Evolutionary conservation across 2,113 vertebrate species (phyloP).

Genomic region (Crotophaga sulcirostris): DNA sequence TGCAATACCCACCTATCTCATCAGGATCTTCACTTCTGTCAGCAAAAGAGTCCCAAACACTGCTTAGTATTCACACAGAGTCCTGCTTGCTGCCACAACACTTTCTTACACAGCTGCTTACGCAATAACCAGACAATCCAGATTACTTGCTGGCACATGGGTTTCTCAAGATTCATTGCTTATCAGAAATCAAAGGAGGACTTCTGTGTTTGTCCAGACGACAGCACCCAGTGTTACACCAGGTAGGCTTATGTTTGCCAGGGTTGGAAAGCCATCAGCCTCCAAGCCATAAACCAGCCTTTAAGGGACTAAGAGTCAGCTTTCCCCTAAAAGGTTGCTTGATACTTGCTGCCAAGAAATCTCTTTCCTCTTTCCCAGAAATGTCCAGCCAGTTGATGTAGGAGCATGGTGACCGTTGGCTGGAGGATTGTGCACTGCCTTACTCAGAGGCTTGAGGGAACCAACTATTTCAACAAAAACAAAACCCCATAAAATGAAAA

Average conservation of each 20-base stretch:
- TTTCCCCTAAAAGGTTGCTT: background rate
- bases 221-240: background rate
- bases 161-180: background rate
- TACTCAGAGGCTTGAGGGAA: background rate
- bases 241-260: background rate
- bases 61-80: background rate
- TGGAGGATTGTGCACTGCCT: background rate
- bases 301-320: background rate
- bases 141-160: background rate
- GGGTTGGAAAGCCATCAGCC: background rate
- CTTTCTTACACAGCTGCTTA: background rate
- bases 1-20: background rate
- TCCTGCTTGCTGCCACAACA: background rate
- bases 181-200: background rate
- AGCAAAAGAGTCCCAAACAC: constrained; percentile 19
- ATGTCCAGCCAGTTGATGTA: background rate
- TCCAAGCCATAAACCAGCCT: background rate
- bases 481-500: background rate
- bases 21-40: background rate
- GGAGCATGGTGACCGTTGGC: background rate
- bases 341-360: background rate
- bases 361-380: background rate
- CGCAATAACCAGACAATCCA: background rate
- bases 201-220: background rate
- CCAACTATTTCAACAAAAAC: background rate